Conservation (phyloP, 2,797 vertebrate genomes). For the Hephaestus fuliginosus region DNA sequence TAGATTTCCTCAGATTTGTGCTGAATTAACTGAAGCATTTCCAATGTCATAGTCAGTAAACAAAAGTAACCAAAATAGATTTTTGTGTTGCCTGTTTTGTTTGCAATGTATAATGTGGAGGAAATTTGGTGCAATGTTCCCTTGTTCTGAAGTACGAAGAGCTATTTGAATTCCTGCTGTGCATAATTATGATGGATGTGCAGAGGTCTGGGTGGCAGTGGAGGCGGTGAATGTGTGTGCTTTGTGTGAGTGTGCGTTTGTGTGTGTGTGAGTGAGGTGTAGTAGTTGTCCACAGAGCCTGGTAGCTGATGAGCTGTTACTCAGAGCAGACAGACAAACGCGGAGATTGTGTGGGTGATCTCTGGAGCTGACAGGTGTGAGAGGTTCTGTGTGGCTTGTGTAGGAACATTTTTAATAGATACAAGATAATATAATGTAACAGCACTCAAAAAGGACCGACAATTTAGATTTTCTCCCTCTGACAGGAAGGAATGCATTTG, state of each 20-base stretch:
- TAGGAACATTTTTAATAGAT: conserved; percentile 62
- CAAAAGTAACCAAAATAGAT: conserved; percentile 62
- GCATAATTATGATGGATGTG: conserved; percentile 82
- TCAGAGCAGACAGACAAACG: conserved; percentile 73
- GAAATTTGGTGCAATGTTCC: conserved; percentile 61
- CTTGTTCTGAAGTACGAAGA: conserved; percentile 66
- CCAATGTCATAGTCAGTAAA: conserved; percentile 50
- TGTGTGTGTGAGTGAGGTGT: conserved; percentile 35
- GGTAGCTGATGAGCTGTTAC: conserved; percentile 72
- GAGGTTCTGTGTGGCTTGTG: conserved; percentile 44
- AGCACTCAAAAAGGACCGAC: conserved; percentile 39
- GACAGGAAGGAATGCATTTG: conserved; percentile 24
- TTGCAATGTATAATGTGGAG: conserved; percentile 52
- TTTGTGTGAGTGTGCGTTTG: conserved; percentile 28
- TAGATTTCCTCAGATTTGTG: conserved; percentile 25
- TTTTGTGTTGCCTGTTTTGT: conserved; percentile 56
- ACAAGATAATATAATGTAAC: conserved; percentile 39
- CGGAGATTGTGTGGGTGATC: conserved; percentile 75
- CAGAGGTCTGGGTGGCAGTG: conserved; percentile 66
- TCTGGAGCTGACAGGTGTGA: conserved; percentile 74
- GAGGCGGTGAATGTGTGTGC: conserved; percentile 58
- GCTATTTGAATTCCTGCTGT: conserved; percentile 78
- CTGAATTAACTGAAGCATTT: conserved; percentile 53
- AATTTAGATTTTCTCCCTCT: conserved; percentile 43
- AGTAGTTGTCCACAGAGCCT: conserved; percentile 57